Conservation (phyloP, 1,140 invertebrate species). For the Drosophila watanabei region DNA sequence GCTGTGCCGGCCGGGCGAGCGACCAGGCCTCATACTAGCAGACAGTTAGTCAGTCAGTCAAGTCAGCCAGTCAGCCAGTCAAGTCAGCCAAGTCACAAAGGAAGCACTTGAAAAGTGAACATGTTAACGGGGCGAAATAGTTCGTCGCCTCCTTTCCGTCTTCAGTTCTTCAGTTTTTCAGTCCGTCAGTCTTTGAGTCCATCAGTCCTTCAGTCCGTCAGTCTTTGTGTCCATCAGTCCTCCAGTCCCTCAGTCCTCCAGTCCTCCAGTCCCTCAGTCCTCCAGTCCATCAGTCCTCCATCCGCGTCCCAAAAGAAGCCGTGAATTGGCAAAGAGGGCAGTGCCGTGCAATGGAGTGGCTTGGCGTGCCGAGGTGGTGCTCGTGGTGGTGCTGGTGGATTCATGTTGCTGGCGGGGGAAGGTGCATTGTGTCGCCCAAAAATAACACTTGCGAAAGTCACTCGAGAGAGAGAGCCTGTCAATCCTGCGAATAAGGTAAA, state of each 20-base stretch:
- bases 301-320: conserved; percentile 16
- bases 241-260: not conserved
- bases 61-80: conserved; percentile 12
- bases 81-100: conserved; percentile 61
- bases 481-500: conserved; percentile 50
- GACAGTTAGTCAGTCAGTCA: conserved; percentile 65
- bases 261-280: not conserved
- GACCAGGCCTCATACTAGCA: conserved; percentile 68
- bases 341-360: conserved; percentile 8
- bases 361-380: conserved; percentile 13
- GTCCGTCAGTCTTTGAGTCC: not conserved
- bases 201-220: not conserved
- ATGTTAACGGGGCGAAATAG: conserved; percentile 78
- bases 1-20: conserved; percentile 70
- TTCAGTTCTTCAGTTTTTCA: conserved; percentile 28
- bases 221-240: not conserved
- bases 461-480: conserved; percentile 61
- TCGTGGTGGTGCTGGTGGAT: not conserved
- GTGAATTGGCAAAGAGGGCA: conserved; percentile 6
- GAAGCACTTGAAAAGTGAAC: conserved; percentile 78
- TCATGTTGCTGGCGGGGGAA: conserved; percentile 10
- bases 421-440: conserved; percentile 66
- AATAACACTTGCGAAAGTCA: conserved; percentile 71
- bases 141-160: conserved; percentile 73
- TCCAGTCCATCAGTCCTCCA: not conserved